phyloP scores from a whole-genome alignment of 2,888 invertebrate genomes.

The Leucophenga maculata region DNA sequence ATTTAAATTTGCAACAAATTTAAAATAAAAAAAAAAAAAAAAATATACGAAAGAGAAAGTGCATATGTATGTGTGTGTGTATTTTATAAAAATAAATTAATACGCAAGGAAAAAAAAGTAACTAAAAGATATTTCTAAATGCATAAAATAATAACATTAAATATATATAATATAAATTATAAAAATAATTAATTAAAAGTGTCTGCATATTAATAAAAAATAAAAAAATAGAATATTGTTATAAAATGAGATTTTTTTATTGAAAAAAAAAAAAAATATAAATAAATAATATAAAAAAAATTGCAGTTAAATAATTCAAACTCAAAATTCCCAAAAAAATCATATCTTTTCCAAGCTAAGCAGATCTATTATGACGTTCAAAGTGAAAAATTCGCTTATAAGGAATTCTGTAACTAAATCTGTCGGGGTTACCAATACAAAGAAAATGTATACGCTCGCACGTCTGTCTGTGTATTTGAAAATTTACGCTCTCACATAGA shows the following conservation, averaged over 20 bases:
- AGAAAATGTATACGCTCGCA: constrained; percentile 16
- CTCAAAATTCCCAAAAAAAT: constrained; percentile 14
- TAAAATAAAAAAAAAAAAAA: background rate
- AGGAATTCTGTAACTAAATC: constrained; percentile 72
- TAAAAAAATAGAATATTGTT: constrained; percentile 25
- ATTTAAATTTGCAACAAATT: constrained; percentile 8
- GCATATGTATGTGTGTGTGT: constrained; percentile 14
- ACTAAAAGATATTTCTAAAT: constrained; percentile 30
- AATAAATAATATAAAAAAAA: constrained; percentile 30
- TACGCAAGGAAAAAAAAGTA: background rate
- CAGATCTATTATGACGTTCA: constrained; percentile 34
- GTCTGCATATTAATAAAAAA: constrained; percentile 32
- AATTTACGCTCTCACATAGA: background rate
- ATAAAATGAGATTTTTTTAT: constrained; percentile 20
- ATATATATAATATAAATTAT: constrained; percentile 27
- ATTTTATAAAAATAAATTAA: constrained; percentile 10
- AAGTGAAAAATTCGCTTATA: constrained; percentile 64
- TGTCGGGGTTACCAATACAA: constrained; percentile 42
- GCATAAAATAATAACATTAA: constrained; percentile 28
- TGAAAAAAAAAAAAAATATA: constrained; percentile 31
- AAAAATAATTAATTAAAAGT: constrained; percentile 28
- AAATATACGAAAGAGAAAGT: constrained; percentile 14
- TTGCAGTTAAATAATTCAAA: constrained; percentile 24
- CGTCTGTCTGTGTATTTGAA: background rate
- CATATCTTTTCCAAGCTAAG: background rate